Base-by-base conservation (phyloP, 2,797 vertebrate species). In the Micrastur ruficollis region DNA sequence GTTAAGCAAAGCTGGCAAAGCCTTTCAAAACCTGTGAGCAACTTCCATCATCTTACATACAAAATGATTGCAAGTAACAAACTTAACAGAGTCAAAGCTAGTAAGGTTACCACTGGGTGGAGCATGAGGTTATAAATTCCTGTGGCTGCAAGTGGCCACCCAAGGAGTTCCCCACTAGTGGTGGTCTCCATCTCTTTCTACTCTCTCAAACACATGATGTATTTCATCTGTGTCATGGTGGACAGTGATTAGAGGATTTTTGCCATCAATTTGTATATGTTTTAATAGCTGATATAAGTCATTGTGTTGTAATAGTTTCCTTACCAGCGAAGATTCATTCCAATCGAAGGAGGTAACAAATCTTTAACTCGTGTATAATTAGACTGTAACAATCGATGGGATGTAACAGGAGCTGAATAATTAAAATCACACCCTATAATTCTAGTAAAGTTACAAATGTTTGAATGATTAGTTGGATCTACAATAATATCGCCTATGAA, bases 371-470 rank as follows among this genome's bases (percentile, higher is more conserved):
- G 29, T 14, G 29, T 91, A 81, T 81, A 91, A 91, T 91, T 91
- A 91, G 76, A 63, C 50, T 58, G 63, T 75, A 70, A 70, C 76
- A 91, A 86, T 83, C 81, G 76, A 70, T 3, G 5, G 76, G 70
- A 81, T 1, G 44, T 81, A 91, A 75, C 50, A 52, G 50, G 83
- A 91, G n/a, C 76, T 46, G 36, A 81, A 75, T 91, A 91, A 91
- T 91, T 91, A 91, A 91, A 91, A 81, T 63, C 63, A 40, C 81
- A 86, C 89, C 70, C 76, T 81, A 6, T 91, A 91, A 91, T 91
- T 91, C 56, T 52, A 58, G 50, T 40, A 16, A 86, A 86, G 70
- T 75, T 81, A 75, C 1, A 1, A 63, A 56, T 52, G 70, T 70
- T 70, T 22, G 0, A 63, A 70, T 68, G 63, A 91, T 91, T 52